These are phyloP conservation scores for Ischnus inquisitorius DNA, from an alignment of 2,888 invertebrate species.

Conservation along the genomic window DNA sequence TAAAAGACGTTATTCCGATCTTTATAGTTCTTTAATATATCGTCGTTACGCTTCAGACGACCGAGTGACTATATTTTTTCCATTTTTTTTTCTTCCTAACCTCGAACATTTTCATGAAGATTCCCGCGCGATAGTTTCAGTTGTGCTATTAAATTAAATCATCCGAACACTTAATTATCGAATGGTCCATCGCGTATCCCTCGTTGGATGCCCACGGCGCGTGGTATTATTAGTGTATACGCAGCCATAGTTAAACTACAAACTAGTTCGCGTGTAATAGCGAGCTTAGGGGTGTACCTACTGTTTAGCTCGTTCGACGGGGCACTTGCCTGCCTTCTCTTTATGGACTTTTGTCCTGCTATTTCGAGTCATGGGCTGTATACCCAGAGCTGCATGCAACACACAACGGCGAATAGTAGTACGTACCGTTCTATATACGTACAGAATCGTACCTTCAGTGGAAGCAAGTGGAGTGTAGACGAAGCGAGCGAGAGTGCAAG, in stretches of 20 bases:
- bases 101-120: not conserved
- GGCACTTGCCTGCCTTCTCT: conserved; percentile 41
- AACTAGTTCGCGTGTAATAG: conserved; percentile 43
- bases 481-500: conserved; percentile 53
- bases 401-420: not conserved
- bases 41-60: not conserved
- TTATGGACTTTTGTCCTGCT: conserved; percentile 56
- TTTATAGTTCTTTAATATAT: too few species aligned
- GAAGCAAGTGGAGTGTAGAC: conserved; percentile 33
- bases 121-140: not conserved
- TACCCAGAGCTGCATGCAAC: conserved; percentile 7
- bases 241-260: conserved; percentile 18
- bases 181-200: conserved; percentile 11
- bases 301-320: conserved; percentile 51
- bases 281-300: conserved; percentile 37
- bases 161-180: conserved; percentile 11
- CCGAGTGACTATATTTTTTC: not conserved
- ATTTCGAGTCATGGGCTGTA: conserved; percentile 48
- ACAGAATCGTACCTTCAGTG: conserved; percentile 1
- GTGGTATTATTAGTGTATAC: not conserved
- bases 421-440: not conserved
- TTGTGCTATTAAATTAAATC: conserved; percentile 15
- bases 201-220: not conserved
- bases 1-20: too few species aligned
- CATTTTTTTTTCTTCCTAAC: not conserved